phyloP scores from a whole-genome alignment of 1,140 invertebrate genomes.

The Papilio glaucus region DNA sequence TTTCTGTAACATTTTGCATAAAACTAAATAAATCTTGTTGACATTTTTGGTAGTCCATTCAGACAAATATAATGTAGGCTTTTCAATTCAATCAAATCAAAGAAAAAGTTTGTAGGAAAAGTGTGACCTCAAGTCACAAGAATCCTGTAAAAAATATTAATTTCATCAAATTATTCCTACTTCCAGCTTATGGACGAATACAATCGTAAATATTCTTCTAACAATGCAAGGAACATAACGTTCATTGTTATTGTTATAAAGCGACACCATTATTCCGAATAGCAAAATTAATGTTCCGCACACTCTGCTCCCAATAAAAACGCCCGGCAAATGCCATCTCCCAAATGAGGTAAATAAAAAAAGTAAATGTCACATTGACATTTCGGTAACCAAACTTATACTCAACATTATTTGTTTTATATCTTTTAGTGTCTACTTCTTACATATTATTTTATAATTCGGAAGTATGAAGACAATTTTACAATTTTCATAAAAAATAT shows the following conservation, averaged over 20 bases:
- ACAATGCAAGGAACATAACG: conserved; percentile 20
- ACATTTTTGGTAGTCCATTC: too few relatives aligned
- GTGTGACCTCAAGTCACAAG: too few relatives aligned
- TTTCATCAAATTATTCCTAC: neutral
- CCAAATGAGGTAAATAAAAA: conserved; percentile 73
- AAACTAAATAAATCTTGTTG: too few relatives aligned
- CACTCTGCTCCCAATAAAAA: conserved; percentile 65
- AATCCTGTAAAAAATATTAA: neutral
- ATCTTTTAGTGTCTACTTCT: neutral
- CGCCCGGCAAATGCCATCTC: conserved; percentile 65
- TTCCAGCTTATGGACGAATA: neutral
- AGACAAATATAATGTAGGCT: too few relatives aligned
- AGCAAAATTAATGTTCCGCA: conserved; percentile 76
- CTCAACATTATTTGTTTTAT: conserved; percentile 1
- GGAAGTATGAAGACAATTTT: too few relatives aligned
- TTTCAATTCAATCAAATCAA: too few relatives aligned
- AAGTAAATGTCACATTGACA: conserved; percentile 70
- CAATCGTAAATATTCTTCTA: conserved; percentile 32
- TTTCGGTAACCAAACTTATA: conserved; percentile 53
- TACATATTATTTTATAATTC: neutral
- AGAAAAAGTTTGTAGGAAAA: too few relatives aligned
- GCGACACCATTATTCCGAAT: conserved; percentile 48
- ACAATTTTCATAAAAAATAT: too few relatives aligned
- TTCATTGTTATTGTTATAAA: conserved; percentile 35
- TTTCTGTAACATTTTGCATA: too few relatives aligned